Evolutionary conservation across 2,797 vertebrate species (phyloP).

Genomic region (Phalloptychus januarius): DNA sequence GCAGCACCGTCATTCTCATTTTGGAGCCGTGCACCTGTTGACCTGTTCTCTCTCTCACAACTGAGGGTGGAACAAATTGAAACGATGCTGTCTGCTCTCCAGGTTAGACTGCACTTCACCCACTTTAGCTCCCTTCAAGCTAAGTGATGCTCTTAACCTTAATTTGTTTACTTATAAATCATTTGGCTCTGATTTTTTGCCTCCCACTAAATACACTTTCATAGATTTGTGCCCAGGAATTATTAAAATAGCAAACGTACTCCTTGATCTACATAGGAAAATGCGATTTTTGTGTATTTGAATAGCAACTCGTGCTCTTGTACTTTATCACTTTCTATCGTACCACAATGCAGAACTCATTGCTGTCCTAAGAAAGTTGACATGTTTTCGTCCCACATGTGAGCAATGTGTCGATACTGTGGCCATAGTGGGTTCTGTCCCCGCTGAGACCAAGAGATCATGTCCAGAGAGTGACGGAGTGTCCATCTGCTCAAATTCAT

Average conservation of each 20-base stretch:
- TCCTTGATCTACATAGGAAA: background rate
- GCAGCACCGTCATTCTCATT: background rate
- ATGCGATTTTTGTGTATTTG: background rate
- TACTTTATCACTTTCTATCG: background rate
- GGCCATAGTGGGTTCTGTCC: slow-evolving; percentile 9
- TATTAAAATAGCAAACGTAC: background rate
- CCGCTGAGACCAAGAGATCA: slow-evolving; percentile 13
- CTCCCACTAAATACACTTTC: background rate
- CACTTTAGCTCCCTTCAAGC: background rate
- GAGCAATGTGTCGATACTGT: slow-evolving; percentile 1
- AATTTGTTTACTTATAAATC: background rate
- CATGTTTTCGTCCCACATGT: background rate
- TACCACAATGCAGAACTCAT: background rate
- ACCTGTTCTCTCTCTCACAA: slow-evolving; percentile 5
- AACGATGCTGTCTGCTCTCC: background rate
- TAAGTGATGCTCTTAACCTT: background rate
- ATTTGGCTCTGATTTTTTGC: background rate
- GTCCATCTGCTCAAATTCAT: slow-evolving; percentile 49
- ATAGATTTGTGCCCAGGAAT: background rate
- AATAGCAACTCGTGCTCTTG: background rate
- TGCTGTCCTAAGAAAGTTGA: background rate
- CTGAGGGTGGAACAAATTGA: background rate
- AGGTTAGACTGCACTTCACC: background rate
- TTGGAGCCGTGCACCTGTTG: slow-evolving; percentile 3
- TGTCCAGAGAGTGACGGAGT: slow-evolving; percentile 56